phyloP scores from a whole-genome alignment of 1,140 invertebrate species.

The Drosophila obscura region DNA sequence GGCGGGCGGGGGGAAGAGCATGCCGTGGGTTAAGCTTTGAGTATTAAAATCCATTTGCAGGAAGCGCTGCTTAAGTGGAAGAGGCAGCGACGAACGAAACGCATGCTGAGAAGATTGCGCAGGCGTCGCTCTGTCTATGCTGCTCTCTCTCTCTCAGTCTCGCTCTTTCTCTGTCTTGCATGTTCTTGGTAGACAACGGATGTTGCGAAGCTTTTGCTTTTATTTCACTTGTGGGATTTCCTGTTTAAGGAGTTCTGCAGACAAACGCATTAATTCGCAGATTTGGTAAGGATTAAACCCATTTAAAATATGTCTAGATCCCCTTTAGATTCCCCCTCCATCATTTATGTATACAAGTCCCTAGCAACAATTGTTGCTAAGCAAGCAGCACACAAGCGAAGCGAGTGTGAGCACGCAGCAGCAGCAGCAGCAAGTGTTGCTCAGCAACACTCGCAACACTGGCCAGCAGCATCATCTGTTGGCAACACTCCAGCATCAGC shows the following conservation, averaged over 20 bases:
- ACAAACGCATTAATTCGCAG: too few relatives aligned
- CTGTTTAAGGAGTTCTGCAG: too few relatives aligned
- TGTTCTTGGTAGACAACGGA: conserved; percentile 7
- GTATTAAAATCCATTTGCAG: conserved; percentile 49
- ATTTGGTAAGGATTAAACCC: too few relatives aligned
- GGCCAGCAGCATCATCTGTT: conserved; percentile 41
- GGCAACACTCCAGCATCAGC: conserved; percentile 21
- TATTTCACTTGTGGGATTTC: too few relatives aligned
- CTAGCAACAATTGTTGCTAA: not conserved
- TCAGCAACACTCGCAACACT: conserved; percentile 1
- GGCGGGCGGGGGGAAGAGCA: conserved; percentile 27
- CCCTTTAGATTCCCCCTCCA: too few relatives aligned
- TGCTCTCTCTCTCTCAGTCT: conserved; percentile 19
- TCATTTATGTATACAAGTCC: not conserved
- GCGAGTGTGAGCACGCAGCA: too few relatives aligned
- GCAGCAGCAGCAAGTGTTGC: conserved; percentile 42
- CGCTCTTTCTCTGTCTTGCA: conserved; percentile 32
- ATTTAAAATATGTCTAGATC: too few relatives aligned
- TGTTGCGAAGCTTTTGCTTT: too few relatives aligned
- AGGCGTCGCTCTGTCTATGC: conserved; percentile 41
- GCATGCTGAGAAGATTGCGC: conserved; percentile 29
- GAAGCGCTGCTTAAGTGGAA: conserved; percentile 10
- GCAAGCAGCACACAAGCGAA: not conserved
- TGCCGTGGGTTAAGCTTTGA: conserved; percentile 40
- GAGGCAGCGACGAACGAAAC: conserved; percentile 2